Evolutionary conservation across 2,797 vertebrate genomes (phyloP).

Genomic region (Labroides dimidiatus): DNA sequence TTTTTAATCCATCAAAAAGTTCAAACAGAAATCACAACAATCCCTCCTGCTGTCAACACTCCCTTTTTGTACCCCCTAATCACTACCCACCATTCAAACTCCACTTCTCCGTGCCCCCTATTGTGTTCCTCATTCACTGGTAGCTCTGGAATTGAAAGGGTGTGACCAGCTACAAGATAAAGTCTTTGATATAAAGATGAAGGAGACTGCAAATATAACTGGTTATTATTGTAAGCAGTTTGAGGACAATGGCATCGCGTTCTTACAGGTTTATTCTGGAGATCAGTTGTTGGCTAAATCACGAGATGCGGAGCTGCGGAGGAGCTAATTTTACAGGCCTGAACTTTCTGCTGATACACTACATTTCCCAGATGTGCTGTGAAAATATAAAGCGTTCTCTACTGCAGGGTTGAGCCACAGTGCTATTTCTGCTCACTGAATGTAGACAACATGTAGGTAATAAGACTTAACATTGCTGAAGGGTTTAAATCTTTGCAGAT

Average conservation of each 20-base stretch:
- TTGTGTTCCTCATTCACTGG: constrained; percentile 32
- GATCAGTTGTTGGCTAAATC: constrained; percentile 3
- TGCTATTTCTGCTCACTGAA: constrained; percentile 14
- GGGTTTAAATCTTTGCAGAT: constrained; percentile 52
- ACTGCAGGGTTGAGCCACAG: constrained; percentile 21
- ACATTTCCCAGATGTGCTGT: constrained; percentile 30
- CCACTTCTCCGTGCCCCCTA: constrained; percentile 17
- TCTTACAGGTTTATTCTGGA: constrained; percentile 11
- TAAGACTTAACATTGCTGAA: constrained; percentile 60
- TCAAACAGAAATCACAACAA: constrained; percentile 36
- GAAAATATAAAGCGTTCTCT: constrained; percentile 6
- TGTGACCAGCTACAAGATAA: constrained; percentile 21
- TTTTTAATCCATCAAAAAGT: constrained; percentile 11
- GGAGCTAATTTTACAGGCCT: neutral
- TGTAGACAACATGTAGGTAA: constrained; percentile 20
- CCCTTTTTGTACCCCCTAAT: constrained; percentile 41
- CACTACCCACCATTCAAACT: constrained; percentile 36
- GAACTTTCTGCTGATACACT: neutral
- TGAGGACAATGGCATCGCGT: constrained; percentile 29
- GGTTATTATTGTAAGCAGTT: constrained; percentile 27
- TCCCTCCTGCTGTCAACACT: too few species aligned
- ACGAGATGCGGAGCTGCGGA: neutral
- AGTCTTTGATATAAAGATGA: constrained; percentile 32
- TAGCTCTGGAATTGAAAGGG: constrained; percentile 17
- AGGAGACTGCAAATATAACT: neutral